These are phyloP conservation scores for Chalcis sispes DNA, from an alignment of 2,888 invertebrate genomes.

Conservation along the genomic window DNA sequence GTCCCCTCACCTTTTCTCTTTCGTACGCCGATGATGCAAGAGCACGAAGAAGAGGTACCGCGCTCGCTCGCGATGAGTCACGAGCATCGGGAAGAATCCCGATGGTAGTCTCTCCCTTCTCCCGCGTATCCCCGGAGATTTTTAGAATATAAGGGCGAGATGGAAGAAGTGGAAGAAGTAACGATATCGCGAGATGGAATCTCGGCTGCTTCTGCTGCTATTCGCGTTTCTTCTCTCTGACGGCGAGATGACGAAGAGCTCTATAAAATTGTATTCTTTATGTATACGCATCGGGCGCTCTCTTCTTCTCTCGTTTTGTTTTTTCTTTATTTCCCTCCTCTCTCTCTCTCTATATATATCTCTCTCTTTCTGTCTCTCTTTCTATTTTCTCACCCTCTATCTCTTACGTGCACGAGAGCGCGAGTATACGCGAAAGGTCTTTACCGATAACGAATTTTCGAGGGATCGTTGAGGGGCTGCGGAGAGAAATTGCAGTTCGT, in stretches of 20 bases:
- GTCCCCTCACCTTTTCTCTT: neutral
- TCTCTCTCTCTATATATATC: neutral
- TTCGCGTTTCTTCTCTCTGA: slow-evolving; percentile 32
- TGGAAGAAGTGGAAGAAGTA: neutral
- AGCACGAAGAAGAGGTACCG: neutral
- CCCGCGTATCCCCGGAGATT: neutral
- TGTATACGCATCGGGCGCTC: slow-evolving; percentile 16
- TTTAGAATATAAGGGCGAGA: neutral
- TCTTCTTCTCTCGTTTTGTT: neutral
- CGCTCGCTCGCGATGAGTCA: slow-evolving; percentile 44
- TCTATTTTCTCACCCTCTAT: neutral
- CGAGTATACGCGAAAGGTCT: slow-evolving; percentile 44
- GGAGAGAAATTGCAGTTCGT: slow-evolving; percentile 41
- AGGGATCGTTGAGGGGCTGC: neutral
- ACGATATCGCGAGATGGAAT: slow-evolving; percentile 41
- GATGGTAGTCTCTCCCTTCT: slow-evolving; percentile 1
- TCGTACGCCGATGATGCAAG: slow-evolving; percentile 36
- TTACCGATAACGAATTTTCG: slow-evolving; percentile 51
- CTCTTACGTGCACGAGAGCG: neutral
- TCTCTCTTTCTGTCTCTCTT: slow-evolving; percentile 4
- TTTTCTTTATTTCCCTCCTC: neutral
- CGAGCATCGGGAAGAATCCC: slow-evolving; percentile 41
- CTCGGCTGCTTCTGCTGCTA: slow-evolving; percentile 27
- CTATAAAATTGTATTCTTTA: slow-evolving; percentile 48
- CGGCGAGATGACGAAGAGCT: slow-evolving; percentile 46